These are phyloP conservation scores for Dromas ardeola DNA, from an alignment of 2,113 vertebrate genomes.

Conservation along the genomic window DNA sequence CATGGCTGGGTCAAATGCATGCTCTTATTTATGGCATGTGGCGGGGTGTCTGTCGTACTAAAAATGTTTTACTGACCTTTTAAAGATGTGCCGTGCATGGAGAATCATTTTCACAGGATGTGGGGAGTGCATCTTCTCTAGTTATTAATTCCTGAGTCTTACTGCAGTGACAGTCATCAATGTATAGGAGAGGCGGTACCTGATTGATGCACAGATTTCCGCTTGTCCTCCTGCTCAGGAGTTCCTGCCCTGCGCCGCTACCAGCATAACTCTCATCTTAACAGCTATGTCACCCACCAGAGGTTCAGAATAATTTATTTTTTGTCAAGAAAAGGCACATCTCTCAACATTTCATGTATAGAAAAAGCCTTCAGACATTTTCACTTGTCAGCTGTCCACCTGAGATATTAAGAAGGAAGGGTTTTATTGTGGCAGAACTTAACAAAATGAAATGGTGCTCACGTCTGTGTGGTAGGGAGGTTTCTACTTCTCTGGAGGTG, in stretches of 20 bases:
- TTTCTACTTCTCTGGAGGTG: not conserved
- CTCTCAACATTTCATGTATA: not conserved
- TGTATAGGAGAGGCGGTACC: not conserved
- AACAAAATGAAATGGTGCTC: not conserved
- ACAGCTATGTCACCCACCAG: not conserved
- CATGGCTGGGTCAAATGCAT: not conserved
- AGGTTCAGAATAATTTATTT: not conserved
- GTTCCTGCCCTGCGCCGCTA: not conserved
- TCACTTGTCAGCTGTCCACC: not conserved
- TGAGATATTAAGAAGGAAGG: not conserved
- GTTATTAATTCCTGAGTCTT: conserved; percentile 20
- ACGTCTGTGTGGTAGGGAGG: not conserved
- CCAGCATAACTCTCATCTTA: not conserved
- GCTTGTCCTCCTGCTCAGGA: not conserved
- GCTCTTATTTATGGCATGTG: not conserved
- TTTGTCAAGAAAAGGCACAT: not conserved
- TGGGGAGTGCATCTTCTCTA: not conserved
- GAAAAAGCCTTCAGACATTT: not conserved
- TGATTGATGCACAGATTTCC: not conserved
- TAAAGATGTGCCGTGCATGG: not conserved
- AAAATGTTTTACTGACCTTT: conserved; percentile 36
- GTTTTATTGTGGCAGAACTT: not conserved
- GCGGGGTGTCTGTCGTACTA: not conserved
- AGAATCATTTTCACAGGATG: not conserved
- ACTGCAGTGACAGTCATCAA: not conserved